Conservation (phyloP, 2,113 vertebrate species). For the Neomonachus schauinslandi region DNA sequence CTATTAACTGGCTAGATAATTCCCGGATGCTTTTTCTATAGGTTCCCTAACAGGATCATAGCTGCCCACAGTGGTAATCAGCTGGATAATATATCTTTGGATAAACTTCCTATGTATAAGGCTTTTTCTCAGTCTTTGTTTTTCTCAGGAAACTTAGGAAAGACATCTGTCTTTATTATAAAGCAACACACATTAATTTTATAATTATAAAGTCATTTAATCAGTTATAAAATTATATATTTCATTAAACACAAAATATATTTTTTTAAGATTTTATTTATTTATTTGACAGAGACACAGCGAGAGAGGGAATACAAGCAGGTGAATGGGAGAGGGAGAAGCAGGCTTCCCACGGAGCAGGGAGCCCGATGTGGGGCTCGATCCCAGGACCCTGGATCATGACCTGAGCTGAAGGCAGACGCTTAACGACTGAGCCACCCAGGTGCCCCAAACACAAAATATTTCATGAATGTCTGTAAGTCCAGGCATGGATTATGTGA, state of each 20-base stretch:
- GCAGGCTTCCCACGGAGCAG: too few species aligned
- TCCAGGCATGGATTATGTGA: background rate
- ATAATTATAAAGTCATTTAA: background rate
- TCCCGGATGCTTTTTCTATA: background rate
- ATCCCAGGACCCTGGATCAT: too few species aligned
- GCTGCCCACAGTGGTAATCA: background rate
- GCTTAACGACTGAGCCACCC: too few species aligned
- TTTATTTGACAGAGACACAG: too few species aligned
- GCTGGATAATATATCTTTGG: background rate
- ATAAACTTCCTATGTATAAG: background rate
- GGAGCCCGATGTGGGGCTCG: too few species aligned
- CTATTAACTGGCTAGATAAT: background rate
- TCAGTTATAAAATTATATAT: background rate
- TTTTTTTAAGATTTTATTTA: too few species aligned
- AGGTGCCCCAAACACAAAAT: background rate
- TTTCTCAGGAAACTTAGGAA: background rate
- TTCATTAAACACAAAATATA: background rate
- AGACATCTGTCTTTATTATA: background rate
- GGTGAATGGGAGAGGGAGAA: too few species aligned
- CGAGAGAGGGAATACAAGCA: too few species aligned
- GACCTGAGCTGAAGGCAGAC: too few species aligned
- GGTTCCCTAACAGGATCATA: background rate
- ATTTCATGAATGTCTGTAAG: background rate
- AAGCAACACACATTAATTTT: background rate
- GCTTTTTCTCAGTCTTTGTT: background rate